Base-by-base conservation (phyloP, 1,140 invertebrate genomes). In the Lepidotrigona ventralis region DNA sequence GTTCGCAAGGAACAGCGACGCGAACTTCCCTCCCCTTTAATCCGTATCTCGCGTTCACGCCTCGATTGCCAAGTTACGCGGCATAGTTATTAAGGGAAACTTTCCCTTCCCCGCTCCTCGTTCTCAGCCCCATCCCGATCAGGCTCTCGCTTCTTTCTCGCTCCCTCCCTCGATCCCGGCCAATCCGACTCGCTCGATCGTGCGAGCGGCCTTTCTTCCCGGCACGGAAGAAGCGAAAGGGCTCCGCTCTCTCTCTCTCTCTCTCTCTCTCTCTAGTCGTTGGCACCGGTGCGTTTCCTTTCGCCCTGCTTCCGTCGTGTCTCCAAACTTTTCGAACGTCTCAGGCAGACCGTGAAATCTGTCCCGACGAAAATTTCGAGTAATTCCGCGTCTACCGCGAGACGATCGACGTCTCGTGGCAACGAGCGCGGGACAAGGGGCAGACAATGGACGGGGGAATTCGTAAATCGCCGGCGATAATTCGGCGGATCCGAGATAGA, bases 81-180 rank as follows among this genome's bases (percentile, higher is more conserved):
- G 88, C 85, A 90, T 90, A 90, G 88, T 90, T 90, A 90, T 90
- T 90, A 90, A 90, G 86, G 86, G 85, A 90, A 90, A 90, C 88
- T 90, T 90, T 90, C 85, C 85, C 86, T 21, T 33, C 84, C 80
- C 63, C 77, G 84, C 84, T 82, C 70, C 68, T 70, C 17, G 8
- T 46, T 46, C 8, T 8, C 39, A 46, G 39, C 19, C 11, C 54
- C 56, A 26, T 17, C 26, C 54, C 56, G 70, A 19, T 29, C 58
- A 56, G 23, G n/a, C n/a, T 60, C 23, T 46, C 23, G 23, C 58
- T 23, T 60, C 58, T 75, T 19, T 21, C n/a, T 69, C n/a, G 15
- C 21, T 64, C 54, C n/a, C 77, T 29, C 54, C n/a, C 0, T 17
- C 26, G 33, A 17, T 39, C 39, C 39, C 39, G 6, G 39, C 6